phyloP scores from a whole-genome alignment of 2,888 invertebrate genomes.

The Mythimna albipuncta region DNA sequence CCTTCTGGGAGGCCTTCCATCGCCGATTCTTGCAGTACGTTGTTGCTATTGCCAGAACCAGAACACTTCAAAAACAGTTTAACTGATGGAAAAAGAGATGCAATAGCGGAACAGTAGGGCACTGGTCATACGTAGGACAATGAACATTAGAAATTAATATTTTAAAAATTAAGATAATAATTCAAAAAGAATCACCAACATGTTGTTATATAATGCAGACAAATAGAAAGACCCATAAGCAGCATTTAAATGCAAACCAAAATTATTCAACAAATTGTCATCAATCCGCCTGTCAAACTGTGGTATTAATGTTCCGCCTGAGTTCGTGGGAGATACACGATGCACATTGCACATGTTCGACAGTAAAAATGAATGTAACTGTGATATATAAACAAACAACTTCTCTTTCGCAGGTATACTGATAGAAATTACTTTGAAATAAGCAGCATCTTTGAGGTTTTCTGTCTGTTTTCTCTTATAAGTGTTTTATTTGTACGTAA shows the following conservation, averaged over 20 bases:
- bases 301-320: conserved; percentile 19
- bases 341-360: conserved; percentile 18
- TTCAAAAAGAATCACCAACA: not conserved
- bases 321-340: conserved; percentile 47
- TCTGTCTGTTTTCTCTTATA: no score
- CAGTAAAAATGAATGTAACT: not conserved
- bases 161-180: not conserved
- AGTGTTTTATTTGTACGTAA: no score
- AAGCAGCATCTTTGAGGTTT: no score
- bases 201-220: not conserved
- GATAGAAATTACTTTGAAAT: no score
- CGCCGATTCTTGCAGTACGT: no score
- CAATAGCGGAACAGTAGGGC: not conserved
- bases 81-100: not conserved
- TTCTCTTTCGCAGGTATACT: no score
- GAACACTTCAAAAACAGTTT: no score
- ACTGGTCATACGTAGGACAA: no score
- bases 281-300: conserved; percentile 27
- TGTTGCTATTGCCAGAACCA: no score
- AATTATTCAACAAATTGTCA: conserved; percentile 12
- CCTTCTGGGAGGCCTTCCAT: no score
- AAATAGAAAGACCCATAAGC: not conserved
- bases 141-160: not conserved
- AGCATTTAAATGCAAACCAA: not conserved
- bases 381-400: not conserved